A percentile compares a stretch with the other conserved stretches of the same genome.
Evolutionary conservation across 1,140 invertebrate genomes (phyloP).

Genomic region (Dreissena rostriformis): DNA sequence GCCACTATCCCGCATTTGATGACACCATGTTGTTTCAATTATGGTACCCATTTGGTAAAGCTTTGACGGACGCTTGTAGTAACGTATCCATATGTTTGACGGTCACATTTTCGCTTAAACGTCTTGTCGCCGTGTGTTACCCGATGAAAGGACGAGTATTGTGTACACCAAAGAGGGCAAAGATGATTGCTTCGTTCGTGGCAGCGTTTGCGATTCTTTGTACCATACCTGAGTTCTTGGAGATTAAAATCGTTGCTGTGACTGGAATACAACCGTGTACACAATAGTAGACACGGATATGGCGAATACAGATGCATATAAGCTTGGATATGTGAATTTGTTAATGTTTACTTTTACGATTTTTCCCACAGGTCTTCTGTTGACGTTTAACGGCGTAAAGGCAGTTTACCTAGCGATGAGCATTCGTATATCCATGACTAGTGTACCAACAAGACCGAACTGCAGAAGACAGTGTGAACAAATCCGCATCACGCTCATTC

Average conservation of each 20-base stretch:
- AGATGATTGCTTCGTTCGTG: slow-evolving; percentile 53
- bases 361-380: slow-evolving; percentile 86
- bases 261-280: slow-evolving; percentile 3
- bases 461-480: slow-evolving; percentile 59
- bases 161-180: slow-evolving; percentile 83
- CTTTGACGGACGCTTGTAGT: slow-evolving; percentile 85
- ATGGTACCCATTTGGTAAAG: slow-evolving; percentile 82
- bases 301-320: slow-evolving; percentile 83
- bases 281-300: slow-evolving; percentile 56
- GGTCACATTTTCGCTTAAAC: slow-evolving; percentile 89
- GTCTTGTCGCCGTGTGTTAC: slow-evolving; percentile 89
- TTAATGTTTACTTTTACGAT: slow-evolving; percentile 85
- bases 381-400: slow-evolving; percentile 87
- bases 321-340: slow-evolving; percentile 86
- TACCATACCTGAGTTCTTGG: slow-evolving; percentile 66
- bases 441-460: slow-evolving; percentile 16
- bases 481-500: slow-evolving; percentile 86
- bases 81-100: slow-evolving; percentile 88
- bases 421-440: slow-evolving; percentile 83
- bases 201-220: slow-evolving; percentile 50
- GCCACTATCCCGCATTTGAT: slow-evolving; percentile 86
- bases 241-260: slow-evolving; percentile 51
- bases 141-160: slow-evolving; percentile 87
- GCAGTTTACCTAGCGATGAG: slow-evolving; percentile 85
- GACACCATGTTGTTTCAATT: slow-evolving; percentile 46